Evolutionary conservation across 2,797 vertebrate genomes (phyloP), one percentile per base, ranked within the genome.

Genomic region (Xyrichtys novacula): DNA sequence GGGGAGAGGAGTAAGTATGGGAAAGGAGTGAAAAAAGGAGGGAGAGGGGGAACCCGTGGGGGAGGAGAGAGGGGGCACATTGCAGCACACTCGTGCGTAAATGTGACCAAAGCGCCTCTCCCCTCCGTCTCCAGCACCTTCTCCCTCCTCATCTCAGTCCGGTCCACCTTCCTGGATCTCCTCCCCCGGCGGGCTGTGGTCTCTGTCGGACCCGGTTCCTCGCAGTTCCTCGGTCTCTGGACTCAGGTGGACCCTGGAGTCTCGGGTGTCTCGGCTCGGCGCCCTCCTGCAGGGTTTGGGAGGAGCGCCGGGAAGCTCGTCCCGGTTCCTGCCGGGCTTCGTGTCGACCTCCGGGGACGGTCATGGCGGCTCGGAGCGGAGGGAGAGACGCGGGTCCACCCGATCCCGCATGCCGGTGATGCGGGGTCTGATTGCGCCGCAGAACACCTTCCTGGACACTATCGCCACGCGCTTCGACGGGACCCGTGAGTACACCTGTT

Each of bases 401-500:
- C 86, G 88, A 58, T 89, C 83, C 1, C 81, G 88, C 61, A 96
- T 95, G 94, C 95, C 95, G 38, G 94, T 95, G 85, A 96, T 96
- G 94, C 89, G 95, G 81, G 95, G 95, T 22, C 93, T 96, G 68
- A 93, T 95, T 61, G 95, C 95, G n/a, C 95, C 95, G 0, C 95
- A 96, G 70, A 96, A 96, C 90, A 95, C 95, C 82, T 96, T 96
- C 77, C 25, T 96, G 92, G 95, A 96, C 54, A 96, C 95, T 80
- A 95, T 96, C 80, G 95, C 95, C 52, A 95, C 94, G 42, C 94
- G 95, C 36, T 96, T 96, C 90, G 94, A 96, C 83, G 95, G 95
- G 54, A 96, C 95, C 60, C 95, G 95, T 96, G 90, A 96, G 95
- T 92, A 54, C n/a, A 46, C 25, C 1, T 36, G 36, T 1, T 46